Conservation (phyloP, 2,113 vertebrate genomes). For the Tor tambroides region DNA sequence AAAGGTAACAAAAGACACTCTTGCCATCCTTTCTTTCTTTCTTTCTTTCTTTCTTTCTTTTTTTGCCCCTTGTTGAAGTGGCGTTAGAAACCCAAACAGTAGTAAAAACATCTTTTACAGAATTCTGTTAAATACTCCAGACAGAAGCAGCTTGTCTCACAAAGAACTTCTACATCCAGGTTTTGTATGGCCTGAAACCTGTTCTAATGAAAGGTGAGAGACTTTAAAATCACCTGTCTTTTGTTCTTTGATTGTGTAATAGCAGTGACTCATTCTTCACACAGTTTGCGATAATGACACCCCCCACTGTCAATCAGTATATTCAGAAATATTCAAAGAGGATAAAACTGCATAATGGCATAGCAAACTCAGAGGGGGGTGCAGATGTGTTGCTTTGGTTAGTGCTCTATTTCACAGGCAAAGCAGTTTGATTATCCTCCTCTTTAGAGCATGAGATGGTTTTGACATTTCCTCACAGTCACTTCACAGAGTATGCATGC, state of each 20-base stretch:
- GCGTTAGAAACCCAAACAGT: background rate
- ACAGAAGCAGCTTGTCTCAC: background rate
- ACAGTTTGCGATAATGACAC: slow-evolving; percentile 56
- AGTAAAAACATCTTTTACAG: background rate
- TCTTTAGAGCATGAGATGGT: slow-evolving; percentile 40
- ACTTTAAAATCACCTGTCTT: slow-evolving; percentile 57
- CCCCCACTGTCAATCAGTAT: slow-evolving; percentile 59
- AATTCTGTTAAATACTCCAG: slow-evolving; percentile 22
- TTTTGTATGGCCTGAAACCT: background rate
- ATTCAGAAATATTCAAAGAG: slow-evolving; percentile 61
- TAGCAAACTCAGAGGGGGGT: slow-evolving; percentile 34
- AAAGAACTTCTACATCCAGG: background rate
- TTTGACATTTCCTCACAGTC: slow-evolving; percentile 50
- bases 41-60: no score
- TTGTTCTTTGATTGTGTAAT: slow-evolving; percentile 62
- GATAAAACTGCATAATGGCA: slow-evolving; percentile 49
- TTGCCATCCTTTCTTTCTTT: no score
- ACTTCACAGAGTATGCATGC: slow-evolving; percentile 15
- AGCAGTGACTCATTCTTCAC: slow-evolving; percentile 51
- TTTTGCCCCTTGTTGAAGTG: background rate
- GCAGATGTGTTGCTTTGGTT: slow-evolving; percentile 23
- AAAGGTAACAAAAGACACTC: background rate
- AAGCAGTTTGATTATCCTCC: slow-evolving; percentile 55
- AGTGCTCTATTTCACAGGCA: slow-evolving; percentile 50
- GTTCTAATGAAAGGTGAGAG: slow-evolving; percentile 23